Percentiles rank a stretch among this genome's conserved stretches.
These are phyloP conservation scores for Phortica okadai DNA, from an alignment of 2,888 invertebrate genomes.

Conservation along the genomic window DNA sequence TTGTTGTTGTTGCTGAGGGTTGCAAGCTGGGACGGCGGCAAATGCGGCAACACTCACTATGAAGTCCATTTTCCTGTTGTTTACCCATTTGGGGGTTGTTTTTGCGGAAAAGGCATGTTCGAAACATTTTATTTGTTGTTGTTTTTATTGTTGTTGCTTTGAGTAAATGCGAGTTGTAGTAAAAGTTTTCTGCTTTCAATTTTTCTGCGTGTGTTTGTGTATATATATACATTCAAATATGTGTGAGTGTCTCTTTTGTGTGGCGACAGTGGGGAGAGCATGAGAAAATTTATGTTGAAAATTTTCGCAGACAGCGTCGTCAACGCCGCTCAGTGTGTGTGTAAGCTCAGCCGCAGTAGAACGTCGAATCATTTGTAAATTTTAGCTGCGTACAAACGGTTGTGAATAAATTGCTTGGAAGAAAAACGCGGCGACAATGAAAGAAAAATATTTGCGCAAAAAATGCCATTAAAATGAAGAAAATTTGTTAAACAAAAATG, in stretches of 20 bases:
- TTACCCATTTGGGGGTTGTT: slow-evolving; percentile 63
- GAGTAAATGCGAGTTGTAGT: slow-evolving; percentile 23
- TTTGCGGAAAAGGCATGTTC: slow-evolving; percentile 30
- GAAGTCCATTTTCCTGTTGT: slow-evolving; percentile 45
- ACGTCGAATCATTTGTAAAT: slow-evolving; percentile 68
- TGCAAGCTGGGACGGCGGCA: neutral
- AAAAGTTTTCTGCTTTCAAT: slow-evolving; percentile 5
- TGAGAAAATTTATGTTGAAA: slow-evolving; percentile 42
- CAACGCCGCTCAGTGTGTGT: slow-evolving; percentile 12
- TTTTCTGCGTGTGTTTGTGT: neutral
- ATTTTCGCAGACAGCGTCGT: slow-evolving; percentile 29
- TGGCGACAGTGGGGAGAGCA: neutral
- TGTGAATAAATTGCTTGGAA: slow-evolving; percentile 60
- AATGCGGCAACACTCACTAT: neutral
- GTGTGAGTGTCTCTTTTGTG: neutral
- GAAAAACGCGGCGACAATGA: slow-evolving; percentile 13
- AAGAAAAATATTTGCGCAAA: slow-evolving; percentile 37
- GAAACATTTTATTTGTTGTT: slow-evolving; percentile 11
- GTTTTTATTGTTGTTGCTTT: slow-evolving; percentile 4
- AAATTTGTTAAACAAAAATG: slow-evolving; percentile 41
- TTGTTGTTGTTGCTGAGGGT: slow-evolving; percentile 31
- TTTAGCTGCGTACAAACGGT: slow-evolving; percentile 70
- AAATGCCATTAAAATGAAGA: slow-evolving; percentile 25
- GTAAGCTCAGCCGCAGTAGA: slow-evolving; percentile 41
- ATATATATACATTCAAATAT: neutral